phyloP scores from a whole-genome alignment of 2,888 invertebrate species.

The Hydroisotoma schaefferi region DNA sequence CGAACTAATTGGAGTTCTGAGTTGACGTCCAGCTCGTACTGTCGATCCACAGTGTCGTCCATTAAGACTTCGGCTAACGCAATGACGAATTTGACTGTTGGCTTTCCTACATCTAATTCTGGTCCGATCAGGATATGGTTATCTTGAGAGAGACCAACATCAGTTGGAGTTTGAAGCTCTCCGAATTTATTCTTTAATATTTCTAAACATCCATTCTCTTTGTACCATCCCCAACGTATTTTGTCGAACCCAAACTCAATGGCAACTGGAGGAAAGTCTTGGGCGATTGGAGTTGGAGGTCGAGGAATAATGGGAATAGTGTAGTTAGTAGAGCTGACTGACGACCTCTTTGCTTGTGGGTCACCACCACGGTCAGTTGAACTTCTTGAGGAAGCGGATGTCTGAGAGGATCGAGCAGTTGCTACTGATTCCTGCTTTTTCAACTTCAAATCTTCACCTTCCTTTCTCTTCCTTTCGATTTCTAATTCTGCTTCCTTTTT shows the following conservation, averaged over 20 bases:
- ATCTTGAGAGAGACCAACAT: neutral
- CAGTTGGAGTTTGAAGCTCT: neutral
- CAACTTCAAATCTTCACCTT: neutral
- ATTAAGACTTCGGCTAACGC: neutral
- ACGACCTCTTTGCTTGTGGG: neutral
- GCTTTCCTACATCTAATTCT: neutral
- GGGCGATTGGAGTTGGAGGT: neutral
- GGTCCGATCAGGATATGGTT: neutral
- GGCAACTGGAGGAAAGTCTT: neutral
- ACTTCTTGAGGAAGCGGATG: neutral
- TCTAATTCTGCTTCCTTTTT: neutral
- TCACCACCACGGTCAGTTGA: neutral
- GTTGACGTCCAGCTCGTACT: no score
- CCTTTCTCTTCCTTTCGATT: neutral
- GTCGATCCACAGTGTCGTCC: no score
- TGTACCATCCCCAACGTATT: neutral
- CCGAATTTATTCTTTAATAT: neutral
- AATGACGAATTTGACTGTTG: neutral
- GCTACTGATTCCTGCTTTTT: neutral
- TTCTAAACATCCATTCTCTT: neutral
- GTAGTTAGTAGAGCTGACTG: neutral
- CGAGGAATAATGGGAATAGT: neutral
- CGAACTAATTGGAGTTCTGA: no score
- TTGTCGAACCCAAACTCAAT: slow-evolving; percentile 7
- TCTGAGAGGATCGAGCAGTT: neutral